Evolutionary conservation across 2,888 invertebrate genomes (phyloP), one percentile per base, ranked within the genome.

Genomic region (Oscheius sp.): DNA sequence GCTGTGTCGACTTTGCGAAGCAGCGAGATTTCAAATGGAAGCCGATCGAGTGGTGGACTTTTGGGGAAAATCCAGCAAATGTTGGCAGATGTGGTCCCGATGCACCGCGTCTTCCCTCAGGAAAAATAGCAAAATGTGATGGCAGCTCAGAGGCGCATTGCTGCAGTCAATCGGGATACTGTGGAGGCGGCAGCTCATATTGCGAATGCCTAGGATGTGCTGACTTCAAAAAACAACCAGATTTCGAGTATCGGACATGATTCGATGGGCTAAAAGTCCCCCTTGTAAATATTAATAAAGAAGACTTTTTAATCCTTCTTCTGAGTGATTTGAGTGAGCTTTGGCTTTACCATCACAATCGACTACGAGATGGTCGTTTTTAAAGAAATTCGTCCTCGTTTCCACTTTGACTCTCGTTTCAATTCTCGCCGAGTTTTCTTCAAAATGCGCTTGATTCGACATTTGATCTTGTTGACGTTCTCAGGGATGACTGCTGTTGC

Each of bases 41-140:
- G 37, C 73, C 75, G 20, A 57, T 75, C 23, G 76, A 78, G 50
- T 84, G 84, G 84, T 84, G 83, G 83, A 84, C 84, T 2, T 82
- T 72, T 55, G 70, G 69, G 8, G 76, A 80, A 58, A 77, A 77
- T 37, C 78, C 82, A n/a, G 78, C 83, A 1, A 78, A 84, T 52
- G 75, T 82, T 25, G 83, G 82, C 72, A 70, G 79, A 8, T 84
- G 84, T 67, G 84, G 84, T 3, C 79, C 79, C 20, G 72, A 75
- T 23, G 83, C 84, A 17, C 82, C 83, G 0, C 67, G 74, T 3
- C 68, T 84, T 0, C 75, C 80, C 0, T 72, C 72, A 17, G 83
- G 82, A 10, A 74, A 73, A 48, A 73, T 77, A 3, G 75, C 83
- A 2, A 82, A 78, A 48, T 84, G 84, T 53, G 80, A 84, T 61